Evolutionary conservation across 2,888 invertebrate species (phyloP), one percentile per base, ranked within the genome.

Genomic region (Morinoia aosen): DNA sequence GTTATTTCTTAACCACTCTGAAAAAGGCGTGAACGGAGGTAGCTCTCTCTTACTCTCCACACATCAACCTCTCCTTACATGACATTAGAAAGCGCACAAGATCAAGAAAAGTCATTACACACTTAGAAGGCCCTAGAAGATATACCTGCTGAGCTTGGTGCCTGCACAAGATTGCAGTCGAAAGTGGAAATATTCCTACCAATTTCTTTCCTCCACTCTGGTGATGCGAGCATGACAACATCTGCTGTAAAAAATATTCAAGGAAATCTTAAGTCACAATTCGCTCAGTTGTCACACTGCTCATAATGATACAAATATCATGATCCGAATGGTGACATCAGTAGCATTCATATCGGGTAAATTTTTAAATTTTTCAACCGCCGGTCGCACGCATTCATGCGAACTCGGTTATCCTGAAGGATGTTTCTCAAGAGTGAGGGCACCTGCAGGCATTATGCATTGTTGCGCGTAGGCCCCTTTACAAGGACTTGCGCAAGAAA

Each of bases 101-200:
- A 90, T 90, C 40, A 40, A 39, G 40, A 90, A 90, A 48, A 39
- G 48, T 90, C 48, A 33, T 76, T 39, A 39, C 16, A 90, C 90
- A 90, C 90, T 40, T 90, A 39, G 90, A 48, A 90, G 48, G 76
- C 48, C 90, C 90, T 90, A 90, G 90, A 90, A 90, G 90, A 90
- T 90, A 90, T 90, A 90, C 90, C 90, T 90, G 90, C 90, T 40
- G 90, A 90, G 90, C 90, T 90, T 48, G 39, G 90, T 40, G 90
- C 90, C 90, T 90, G 90, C 40, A 90, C 90, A 90, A 90, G 48
- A 90, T 48, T 90, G 90, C 39, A 90, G 90, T 90, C 76, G 76
- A 25, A 76, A 76, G 76, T 19, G 76, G 76, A 76, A 76, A 76
- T 25, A 76, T 76, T 90, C 19, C 90, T 39, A 90, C 19, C 40